Evolutionary conservation across 2,888 invertebrate genomes (phyloP).

Genomic region (Stenichneumon culpator): DNA sequence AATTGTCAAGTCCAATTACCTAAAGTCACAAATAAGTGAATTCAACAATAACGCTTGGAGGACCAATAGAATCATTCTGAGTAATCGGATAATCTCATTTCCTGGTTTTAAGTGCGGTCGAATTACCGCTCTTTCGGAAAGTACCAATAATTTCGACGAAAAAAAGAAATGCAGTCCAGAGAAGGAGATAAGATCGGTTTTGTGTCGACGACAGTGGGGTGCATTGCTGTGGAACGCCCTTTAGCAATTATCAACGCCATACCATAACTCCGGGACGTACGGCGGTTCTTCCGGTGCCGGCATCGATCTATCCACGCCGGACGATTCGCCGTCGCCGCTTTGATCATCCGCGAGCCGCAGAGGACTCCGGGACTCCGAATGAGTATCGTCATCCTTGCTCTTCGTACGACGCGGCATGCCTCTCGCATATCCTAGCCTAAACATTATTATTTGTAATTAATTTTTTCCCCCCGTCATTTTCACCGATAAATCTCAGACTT

Average conservation of each 20-base stretch:
- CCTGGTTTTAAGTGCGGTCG: not conserved
- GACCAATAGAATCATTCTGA: not conserved
- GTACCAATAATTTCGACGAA: not conserved
- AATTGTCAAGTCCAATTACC: not conserved
- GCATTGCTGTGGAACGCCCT: constrained; percentile 25
- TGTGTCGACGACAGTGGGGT: constrained; percentile 3
- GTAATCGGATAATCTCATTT: constrained; percentile 12
- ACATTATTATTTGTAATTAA: constrained; percentile 14
- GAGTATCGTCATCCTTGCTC: constrained; percentile 84
- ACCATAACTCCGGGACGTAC: constrained; percentile 93
- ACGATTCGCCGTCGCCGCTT: constrained; percentile 84
- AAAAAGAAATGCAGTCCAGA: constrained; percentile 1
- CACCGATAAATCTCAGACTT: not conserved
- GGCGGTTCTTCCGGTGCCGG: constrained; percentile 92
- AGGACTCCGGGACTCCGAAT: constrained; percentile 84
- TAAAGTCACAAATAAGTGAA: not conserved
- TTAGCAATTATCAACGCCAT: constrained; percentile 70
- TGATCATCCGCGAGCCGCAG: constrained; percentile 82
- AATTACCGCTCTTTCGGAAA: not conserved
- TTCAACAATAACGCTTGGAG: not conserved
- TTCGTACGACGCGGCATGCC: constrained; percentile 85
- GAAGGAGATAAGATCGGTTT: constrained; percentile 16
- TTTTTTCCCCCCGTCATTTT: not conserved
- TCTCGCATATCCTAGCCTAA: constrained; percentile 83
- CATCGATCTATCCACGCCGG: constrained; percentile 86